Conservation (phyloP, 2,888 invertebrate species). For the Busseola fusca region DNA sequence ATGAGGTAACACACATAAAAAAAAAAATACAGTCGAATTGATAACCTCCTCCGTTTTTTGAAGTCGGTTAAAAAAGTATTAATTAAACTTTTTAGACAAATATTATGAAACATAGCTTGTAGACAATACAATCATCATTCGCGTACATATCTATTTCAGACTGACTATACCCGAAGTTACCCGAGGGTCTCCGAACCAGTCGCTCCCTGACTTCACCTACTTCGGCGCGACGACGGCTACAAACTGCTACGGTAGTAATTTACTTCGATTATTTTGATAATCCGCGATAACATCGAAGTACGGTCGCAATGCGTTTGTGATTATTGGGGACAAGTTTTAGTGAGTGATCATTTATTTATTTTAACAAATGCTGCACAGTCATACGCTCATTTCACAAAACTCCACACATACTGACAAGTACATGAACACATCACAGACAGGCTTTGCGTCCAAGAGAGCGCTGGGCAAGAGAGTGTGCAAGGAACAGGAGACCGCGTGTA, state of each 20-base stretch:
- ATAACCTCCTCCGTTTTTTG: too few relatives aligned
- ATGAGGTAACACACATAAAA: too few relatives aligned
- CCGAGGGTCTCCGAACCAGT: conserved; percentile 16
- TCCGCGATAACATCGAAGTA: conserved; percentile 55
- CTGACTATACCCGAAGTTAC: conserved; percentile 1
- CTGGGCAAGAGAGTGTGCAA: too few relatives aligned
- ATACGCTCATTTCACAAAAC: too few relatives aligned
- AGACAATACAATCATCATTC: too few relatives aligned
- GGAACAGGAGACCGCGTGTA: too few relatives aligned
- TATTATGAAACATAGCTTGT: neutral
- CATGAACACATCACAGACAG: too few relatives aligned
- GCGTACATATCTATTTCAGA: neutral
- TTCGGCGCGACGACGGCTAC: conserved; percentile 42
- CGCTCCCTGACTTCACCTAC: conserved; percentile 50
- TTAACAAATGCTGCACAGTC: too few relatives aligned
- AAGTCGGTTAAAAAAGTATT: neutral
- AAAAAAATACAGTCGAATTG: too few relatives aligned
- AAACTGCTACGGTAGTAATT: conserved; percentile 63
- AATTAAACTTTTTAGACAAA: neutral
- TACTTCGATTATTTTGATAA: conserved; percentile 69
- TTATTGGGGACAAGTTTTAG: conserved; percentile 16
- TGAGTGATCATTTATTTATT: neutral
- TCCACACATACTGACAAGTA: too few relatives aligned
- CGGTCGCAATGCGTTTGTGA: conserved; percentile 17
- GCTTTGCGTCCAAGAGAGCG: too few relatives aligned